Base-by-base conservation (phyloP, 1,140 invertebrate species). In the Chlorops oryzae region DNA sequence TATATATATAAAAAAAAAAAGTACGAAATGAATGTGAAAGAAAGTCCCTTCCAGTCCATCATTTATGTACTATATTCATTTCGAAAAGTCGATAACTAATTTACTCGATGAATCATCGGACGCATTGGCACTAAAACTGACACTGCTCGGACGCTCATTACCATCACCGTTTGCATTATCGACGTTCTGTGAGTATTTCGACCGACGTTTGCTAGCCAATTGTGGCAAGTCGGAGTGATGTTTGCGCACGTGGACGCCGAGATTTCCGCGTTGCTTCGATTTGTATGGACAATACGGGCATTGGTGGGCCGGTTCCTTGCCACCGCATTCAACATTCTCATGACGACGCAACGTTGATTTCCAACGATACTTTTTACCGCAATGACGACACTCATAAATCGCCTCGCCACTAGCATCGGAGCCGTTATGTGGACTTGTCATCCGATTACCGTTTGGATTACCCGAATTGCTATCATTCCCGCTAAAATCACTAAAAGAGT, bases 291-390 rank as follows among this genome's bases (percentile, higher is more conserved):
- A 90, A 57, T 87, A 81, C 5, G 87, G 86, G 56, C 88, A 90
- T 52, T 87, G 82, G 71, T 89, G 88, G 7, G 84, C 78, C 2
- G 85, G 86, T 51, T 87, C 83, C 69, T 90, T 88, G 46, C 87
- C 87, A 12, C 87, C 87, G 65, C 88, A 92, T 69, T 90, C 88
- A 47, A 89, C 87, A 69, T 83, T 86, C 68, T 89, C 86, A 70
- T 92, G 88, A 9, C 86, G 78, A 3, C 85, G 78, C 77, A 88
- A 78, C 18, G 86, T 88, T 20, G 85, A 87, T 66, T 88, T 88
- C 86, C 86, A 88, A 56, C 86, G 77, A 67, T 89, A 89, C 15
- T 83, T 78, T 63, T 88, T 88, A 39, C 86, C 85, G 72, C 87
- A 90, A 63, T 86, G 84, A 35, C 84, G 75, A 59, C 87, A 89